Evolutionary conservation across 2,113 vertebrate species (phyloP).

Genomic region (Crypturellus undulatus): DNA sequence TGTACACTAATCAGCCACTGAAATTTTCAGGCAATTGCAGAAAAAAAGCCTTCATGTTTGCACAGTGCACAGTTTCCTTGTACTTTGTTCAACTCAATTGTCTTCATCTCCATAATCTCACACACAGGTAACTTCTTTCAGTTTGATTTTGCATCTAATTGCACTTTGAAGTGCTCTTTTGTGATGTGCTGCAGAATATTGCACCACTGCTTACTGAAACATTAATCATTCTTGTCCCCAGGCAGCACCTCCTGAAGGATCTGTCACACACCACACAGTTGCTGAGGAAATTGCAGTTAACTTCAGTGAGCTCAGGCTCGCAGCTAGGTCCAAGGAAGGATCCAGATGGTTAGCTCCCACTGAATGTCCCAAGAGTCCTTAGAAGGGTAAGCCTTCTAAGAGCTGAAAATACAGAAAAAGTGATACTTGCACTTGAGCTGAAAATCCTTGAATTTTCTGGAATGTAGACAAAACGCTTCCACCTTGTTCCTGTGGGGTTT

Average conservation of each 20-base stretch:
- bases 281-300: background rate
- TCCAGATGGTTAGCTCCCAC: background rate
- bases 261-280: background rate
- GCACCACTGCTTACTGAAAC: constrained; percentile 9
- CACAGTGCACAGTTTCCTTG: background rate
- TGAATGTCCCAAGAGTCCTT: background rate
- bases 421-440: background rate
- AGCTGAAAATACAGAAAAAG: background rate
- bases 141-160: background rate
- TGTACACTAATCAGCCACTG: background rate
- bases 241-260: background rate
- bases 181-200: constrained; percentile 2
- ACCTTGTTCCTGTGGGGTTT: background rate
- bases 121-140: background rate
- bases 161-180: background rate
- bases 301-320: background rate
- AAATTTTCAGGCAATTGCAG: background rate
- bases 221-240: constrained; percentile 34
- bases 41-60: background rate
- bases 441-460: background rate
- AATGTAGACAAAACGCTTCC: background rate
- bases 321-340: background rate
- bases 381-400: background rate
- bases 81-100: background rate
- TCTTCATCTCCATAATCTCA: background rate